Evolutionary conservation across 2,888 invertebrate genomes (phyloP).

Genomic region (Epirrhoe alternata): DNA sequence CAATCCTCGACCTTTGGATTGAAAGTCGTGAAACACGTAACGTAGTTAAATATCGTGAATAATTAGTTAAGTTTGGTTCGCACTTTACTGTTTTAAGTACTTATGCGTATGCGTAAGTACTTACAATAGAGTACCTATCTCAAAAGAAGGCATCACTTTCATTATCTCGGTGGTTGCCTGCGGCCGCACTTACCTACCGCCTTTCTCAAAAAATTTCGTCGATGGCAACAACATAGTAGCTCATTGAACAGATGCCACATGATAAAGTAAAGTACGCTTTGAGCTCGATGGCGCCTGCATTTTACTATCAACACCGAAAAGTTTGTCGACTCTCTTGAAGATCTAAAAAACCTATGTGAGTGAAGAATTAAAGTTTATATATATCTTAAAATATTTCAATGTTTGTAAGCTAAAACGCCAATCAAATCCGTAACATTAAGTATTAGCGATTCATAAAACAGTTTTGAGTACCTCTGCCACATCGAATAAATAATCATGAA

Average conservation of each 20-base stretch:
- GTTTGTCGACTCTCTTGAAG: constrained; percentile 41
- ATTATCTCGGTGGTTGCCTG: not conserved
- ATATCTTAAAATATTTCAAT: not conserved
- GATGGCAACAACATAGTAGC: constrained; percentile 29
- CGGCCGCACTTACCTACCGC: constrained; percentile 6
- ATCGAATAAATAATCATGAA: constrained; percentile 67
- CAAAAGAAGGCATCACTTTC: not conserved
- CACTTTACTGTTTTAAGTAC: no score
- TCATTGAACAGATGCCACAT: not conserved
- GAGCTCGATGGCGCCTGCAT: constrained; percentile 47
- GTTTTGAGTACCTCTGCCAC: constrained; percentile 56
- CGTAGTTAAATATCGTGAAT: no score
- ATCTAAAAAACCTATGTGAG: constrained; percentile 1
- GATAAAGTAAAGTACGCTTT: constrained; percentile 1
- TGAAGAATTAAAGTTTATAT: not conserved
- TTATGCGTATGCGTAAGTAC: no score
- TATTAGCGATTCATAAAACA: constrained; percentile 49
- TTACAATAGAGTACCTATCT: not conserved
- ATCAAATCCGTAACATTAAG: constrained; percentile 20
- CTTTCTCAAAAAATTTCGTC: constrained; percentile 31
- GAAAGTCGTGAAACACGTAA: no score
- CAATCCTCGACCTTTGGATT: no score
- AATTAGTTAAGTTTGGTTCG: no score
- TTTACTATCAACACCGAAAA: constrained; percentile 38
- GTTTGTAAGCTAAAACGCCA: constrained; percentile 23